phyloP scores from a whole-genome alignment of 2,888 invertebrate species.

The Cyclophora punctaria region DNA sequence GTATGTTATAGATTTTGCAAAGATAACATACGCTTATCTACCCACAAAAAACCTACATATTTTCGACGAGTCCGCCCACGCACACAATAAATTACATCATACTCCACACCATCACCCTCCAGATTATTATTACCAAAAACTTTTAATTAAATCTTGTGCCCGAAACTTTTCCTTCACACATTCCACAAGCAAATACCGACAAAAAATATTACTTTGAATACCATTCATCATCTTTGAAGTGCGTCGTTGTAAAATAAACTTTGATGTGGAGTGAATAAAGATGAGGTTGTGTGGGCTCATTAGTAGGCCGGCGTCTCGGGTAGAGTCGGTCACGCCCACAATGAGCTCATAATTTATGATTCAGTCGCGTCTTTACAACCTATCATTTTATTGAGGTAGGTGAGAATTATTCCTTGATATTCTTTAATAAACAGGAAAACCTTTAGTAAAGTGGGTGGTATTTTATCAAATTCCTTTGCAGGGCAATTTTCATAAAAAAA shows the following conservation, averaged over 20 bases:
- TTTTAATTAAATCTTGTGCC: constrained; percentile 8
- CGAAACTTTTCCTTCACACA: constrained; percentile 7
- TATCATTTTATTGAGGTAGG: constrained; percentile 1
- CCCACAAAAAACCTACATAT: no score
- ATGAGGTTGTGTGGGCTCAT: constrained; percentile 36
- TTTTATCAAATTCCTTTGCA: no score
- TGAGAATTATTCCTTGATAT: no score
- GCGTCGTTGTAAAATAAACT: constrained; percentile 15
- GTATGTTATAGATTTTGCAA: no score
- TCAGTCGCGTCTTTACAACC: neutral
- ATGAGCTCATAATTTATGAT: constrained; percentile 12
- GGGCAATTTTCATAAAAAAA: no score
- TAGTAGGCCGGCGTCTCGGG: constrained; percentile 31
- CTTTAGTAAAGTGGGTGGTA: no score
- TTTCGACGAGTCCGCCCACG: no score
- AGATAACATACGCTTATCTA: no score
- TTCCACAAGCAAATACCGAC: constrained; percentile 7
- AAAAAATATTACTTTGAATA: constrained; percentile 27
- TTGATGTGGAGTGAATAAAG: constrained; percentile 31
- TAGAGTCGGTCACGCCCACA: constrained; percentile 43
- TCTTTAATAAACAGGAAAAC: no score
- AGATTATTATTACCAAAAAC: no score
- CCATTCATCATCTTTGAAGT: constrained; percentile 11
- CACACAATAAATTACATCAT: no score
- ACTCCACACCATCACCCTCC: no score